Evolutionary conservation across 2,888 invertebrate genomes (phyloP).

Genomic region (Neelides folsomi): DNA sequence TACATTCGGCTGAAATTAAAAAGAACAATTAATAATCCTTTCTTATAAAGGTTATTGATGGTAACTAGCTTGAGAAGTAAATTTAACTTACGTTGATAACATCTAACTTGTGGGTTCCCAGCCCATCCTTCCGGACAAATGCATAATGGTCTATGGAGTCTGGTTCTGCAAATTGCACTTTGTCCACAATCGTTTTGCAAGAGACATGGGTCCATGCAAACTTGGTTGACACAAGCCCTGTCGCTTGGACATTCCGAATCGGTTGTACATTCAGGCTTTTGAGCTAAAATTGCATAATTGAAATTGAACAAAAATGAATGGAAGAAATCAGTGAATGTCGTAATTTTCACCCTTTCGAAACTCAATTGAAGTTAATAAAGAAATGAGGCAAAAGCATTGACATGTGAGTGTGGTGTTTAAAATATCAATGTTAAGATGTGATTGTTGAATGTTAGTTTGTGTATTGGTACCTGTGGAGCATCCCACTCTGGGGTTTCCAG

Average conservation of each 20-base stretch:
- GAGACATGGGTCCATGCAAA: constrained; percentile 69
- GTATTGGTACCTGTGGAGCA: constrained; percentile 30
- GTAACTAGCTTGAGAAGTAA: background rate
- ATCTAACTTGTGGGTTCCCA: constrained; percentile 71
- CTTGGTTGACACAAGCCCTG: constrained; percentile 63
- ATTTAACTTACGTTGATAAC: constrained; percentile 63
- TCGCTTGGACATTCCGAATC: constrained; percentile 56
- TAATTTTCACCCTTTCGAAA: background rate
- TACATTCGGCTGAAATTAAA: constrained; percentile 58
- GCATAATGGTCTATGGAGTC: constrained; percentile 66
- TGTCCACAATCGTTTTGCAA: constrained; percentile 64
- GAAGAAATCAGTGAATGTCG: no score
- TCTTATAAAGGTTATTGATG: no score
- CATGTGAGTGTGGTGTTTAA: background rate
- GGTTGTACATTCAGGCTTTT: constrained; percentile 18
- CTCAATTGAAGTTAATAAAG: background rate
- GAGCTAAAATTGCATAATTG: constrained; percentile 1
- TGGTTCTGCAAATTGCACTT: constrained; percentile 63
- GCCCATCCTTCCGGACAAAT: constrained; percentile 72
- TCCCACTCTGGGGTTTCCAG: constrained; percentile 34
- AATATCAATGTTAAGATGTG: background rate
- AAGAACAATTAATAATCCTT: constrained; percentile 10
- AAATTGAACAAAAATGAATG: no score
- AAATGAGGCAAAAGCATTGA: background rate
- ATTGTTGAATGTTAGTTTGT: background rate